These are phyloP conservation scores for Sorex maritimensis DNA, from an alignment of 2,797 vertebrate species.

Conservation along the genomic window DNA sequence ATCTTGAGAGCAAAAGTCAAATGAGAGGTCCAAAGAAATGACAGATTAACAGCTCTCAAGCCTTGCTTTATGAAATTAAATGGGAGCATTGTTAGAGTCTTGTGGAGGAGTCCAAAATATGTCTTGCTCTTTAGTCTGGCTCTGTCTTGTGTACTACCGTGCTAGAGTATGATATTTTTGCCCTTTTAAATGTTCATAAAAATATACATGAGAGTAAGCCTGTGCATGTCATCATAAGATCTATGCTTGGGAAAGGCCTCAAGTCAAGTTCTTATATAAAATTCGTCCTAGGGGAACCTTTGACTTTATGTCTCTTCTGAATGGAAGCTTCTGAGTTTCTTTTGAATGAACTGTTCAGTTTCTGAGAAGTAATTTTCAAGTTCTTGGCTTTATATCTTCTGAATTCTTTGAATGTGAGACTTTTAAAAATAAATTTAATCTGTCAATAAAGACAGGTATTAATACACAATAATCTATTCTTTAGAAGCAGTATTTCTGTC, in stretches of 20 bases:
- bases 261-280: not conserved
- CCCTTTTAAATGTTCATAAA: conserved; percentile 41
- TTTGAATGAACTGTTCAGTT: conserved; percentile 1
- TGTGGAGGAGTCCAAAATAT: not conserved
- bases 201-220: not conserved
- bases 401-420: not conserved
- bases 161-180: not conserved
- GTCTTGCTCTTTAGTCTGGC: not conserved
- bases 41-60: not conserved
- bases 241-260: not conserved
- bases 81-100: not conserved
- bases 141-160: not conserved
- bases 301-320: conserved; percentile 22
- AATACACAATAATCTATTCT: conserved; percentile 41
- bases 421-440: conserved; percentile 53
- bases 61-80: conserved; percentile 33
- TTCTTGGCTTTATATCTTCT: conserved; percentile 35
- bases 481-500: not conserved
- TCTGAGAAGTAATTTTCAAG: conserved; percentile 14
- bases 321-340: not conserved
- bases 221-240: not conserved
- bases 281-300: not conserved
- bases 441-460: conserved; percentile 54
- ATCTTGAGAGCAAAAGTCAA: conserved; percentile 70
- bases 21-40: conserved; percentile 73